Evolutionary conservation across 2,888 invertebrate species (phyloP).

Genomic region (Aphodius sticticus): DNA sequence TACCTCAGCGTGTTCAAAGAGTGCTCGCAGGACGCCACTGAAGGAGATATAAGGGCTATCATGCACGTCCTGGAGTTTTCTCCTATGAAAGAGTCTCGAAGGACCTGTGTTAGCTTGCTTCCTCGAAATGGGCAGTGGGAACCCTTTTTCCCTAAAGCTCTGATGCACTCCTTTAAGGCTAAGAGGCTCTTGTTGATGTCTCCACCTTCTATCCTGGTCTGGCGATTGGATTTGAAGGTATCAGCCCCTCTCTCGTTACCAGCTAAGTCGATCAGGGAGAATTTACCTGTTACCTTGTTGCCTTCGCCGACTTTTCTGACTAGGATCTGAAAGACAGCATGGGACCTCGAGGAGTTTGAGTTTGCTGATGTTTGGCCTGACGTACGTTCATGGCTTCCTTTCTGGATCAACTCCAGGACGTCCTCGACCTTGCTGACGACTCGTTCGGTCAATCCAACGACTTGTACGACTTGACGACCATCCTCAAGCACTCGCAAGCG

Average conservation of each 20-base stretch:
- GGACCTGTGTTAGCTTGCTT: constrained; percentile 93
- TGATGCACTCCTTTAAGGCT: constrained; percentile 97
- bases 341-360: constrained; percentile 96
- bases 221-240: constrained; percentile 93
- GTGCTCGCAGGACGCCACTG: constrained; percentile 95
- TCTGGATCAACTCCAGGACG: constrained; percentile 90
- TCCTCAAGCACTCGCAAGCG: constrained; percentile 96
- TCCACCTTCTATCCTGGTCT: constrained; percentile 93
- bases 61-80: constrained; percentile 99
- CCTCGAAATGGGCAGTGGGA: constrained; percentile 97
- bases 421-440: constrained; percentile 91
- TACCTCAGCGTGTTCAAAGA: constrained; percentile 97
- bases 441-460: constrained; percentile 94
- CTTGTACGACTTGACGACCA: constrained; percentile 96
- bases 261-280: constrained; percentile 96
- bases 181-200: constrained; percentile 96
- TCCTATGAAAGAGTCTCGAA: constrained; percentile 97
- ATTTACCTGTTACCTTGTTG: constrained; percentile 91
- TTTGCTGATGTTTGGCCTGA: constrained; percentile 98
- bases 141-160: constrained; percentile 93
- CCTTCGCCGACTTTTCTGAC: constrained; percentile 75
- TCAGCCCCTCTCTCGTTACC: constrained; percentile 99
- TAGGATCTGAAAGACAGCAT: constrained; percentile 98
- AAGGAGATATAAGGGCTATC: constrained; percentile 99
- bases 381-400: constrained; percentile 88